Percentiles rank a stretch among this genome's conserved stretches.
Conservation (phyloP, 2,113 vertebrate species). For the Scytalopus superciliaris region DNA sequence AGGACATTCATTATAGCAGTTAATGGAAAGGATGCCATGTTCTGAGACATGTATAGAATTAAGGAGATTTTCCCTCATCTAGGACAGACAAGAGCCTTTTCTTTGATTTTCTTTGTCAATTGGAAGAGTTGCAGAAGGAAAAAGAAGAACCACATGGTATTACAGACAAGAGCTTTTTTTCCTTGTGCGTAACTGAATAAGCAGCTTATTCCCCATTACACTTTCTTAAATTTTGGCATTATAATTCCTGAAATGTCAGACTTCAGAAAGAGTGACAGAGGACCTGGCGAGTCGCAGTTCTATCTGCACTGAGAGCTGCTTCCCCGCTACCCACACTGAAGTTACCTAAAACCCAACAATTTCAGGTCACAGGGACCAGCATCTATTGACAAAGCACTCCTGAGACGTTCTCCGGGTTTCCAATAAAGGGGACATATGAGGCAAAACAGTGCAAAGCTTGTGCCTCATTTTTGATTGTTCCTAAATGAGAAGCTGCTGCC, state of each 20-base stretch:
- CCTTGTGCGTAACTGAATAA: neutral
- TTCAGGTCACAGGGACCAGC: constrained; percentile 4
- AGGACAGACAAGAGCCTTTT: neutral
- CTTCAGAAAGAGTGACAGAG: neutral
- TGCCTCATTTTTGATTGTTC: neutral
- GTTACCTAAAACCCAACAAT: neutral
- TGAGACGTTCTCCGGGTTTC: neutral
- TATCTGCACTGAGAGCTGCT: neutral
- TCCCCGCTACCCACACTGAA: neutral
- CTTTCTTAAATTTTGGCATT: neutral
- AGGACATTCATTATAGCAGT: neutral
- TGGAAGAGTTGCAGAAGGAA: neutral
- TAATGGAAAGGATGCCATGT: neutral
- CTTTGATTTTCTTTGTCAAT: neutral
- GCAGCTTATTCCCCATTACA: neutral
- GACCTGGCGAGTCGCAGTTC: neutral
- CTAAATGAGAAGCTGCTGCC: constrained; percentile 23
- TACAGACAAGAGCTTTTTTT: neutral
- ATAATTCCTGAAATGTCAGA: neutral
- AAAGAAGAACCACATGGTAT: neutral
- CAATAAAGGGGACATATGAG: neutral
- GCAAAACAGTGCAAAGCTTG: neutral
- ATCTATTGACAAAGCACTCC: neutral
- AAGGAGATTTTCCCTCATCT: neutral
- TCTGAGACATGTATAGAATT: neutral